These are phyloP conservation scores for Taenioides sp. DNA, from an alignment of 2,797 vertebrate species.

Conservation along the genomic window DNA sequence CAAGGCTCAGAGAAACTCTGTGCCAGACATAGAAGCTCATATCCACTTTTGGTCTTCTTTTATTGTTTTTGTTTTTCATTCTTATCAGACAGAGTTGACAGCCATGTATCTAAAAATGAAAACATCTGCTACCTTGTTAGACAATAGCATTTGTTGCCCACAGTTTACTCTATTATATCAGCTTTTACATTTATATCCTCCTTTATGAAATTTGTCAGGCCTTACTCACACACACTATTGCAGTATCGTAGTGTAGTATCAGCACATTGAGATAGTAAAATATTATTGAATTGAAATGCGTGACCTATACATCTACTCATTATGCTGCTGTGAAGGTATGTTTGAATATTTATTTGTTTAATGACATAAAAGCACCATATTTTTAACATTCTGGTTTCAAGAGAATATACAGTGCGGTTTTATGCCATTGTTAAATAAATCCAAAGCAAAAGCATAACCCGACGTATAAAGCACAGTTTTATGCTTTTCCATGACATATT, in stretches of 20 bases:
- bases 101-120: background rate
- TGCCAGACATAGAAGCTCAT: background rate
- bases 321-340: background rate
- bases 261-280: background rate
- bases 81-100: background rate
- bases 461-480: background rate
- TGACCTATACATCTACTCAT: background rate
- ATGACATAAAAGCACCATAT: background rate
- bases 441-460: constrained; percentile 3
- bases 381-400: background rate
- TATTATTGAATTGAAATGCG: background rate
- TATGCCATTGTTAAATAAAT: constrained; percentile 8
- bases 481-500: constrained; percentile 6
- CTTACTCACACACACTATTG: background rate
- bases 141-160: background rate
- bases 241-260: background rate
- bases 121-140: background rate
- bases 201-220: background rate
- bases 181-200: background rate
- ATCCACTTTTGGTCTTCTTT: background rate
- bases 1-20: background rate
- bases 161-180: background rate
- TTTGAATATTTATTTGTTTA: background rate
- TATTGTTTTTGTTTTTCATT: background rate
- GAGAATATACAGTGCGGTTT: background rate